These are phyloP conservation scores for Tipula unca DNA, from an alignment of 2,888 invertebrate genomes.

Conservation along the genomic window DNA sequence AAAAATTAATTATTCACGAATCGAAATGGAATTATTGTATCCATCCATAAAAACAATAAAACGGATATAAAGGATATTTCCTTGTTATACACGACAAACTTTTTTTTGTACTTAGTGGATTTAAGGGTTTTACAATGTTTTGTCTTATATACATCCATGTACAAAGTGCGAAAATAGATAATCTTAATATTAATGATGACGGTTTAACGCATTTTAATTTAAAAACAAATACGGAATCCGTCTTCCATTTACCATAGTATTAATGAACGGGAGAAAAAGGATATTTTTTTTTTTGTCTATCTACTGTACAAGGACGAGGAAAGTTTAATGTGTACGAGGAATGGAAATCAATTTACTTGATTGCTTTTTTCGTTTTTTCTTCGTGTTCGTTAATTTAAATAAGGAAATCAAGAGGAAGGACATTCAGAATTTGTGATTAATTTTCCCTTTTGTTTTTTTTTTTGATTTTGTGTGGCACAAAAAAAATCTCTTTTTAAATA, in stretches of 20 bases:
- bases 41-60: not conserved
- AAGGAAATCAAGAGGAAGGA: not conserved
- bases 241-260: not conserved
- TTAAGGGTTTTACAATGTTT: constrained; percentile 14
- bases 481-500: not conserved
- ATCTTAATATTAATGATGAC: constrained; percentile 19
- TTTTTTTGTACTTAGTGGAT: not conserved
- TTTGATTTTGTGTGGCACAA: not conserved
- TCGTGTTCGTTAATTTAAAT: constrained; percentile 2
- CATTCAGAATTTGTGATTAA: not conserved
- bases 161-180: not conserved
- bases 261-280: not conserved
- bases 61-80: constrained; percentile 14
- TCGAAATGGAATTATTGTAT: not conserved
- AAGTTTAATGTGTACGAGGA: not conserved
- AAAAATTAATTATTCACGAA: constrained; percentile 2
- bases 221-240: not conserved
- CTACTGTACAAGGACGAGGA: not conserved
- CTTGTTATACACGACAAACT: not conserved
- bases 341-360: constrained; percentile 19
- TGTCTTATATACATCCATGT: not conserved
- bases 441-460: not conserved
- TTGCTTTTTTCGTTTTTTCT: constrained; percentile 9
- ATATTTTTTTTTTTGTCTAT: not conserved
- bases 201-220: constrained; percentile 20